phyloP scores from a whole-genome alignment of 2,113 vertebrate species.

The Gasterosteus nipponicus region DNA sequence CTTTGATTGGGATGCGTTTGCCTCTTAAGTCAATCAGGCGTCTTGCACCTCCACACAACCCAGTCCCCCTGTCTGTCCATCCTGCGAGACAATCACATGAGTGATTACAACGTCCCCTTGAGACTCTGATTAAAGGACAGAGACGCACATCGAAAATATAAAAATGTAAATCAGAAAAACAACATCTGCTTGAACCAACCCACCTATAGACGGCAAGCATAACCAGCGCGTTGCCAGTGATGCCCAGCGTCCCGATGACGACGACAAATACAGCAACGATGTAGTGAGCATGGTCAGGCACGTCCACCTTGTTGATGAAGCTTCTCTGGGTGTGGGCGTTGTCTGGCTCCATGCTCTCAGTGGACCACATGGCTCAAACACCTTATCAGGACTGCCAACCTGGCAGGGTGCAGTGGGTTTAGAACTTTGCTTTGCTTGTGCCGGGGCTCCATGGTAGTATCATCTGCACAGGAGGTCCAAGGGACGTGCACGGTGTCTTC shows the following conservation, averaged over 20 bases:
- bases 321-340: constrained; percentile 67
- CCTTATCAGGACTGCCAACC: constrained; percentile 36
- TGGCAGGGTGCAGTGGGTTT: constrained; percentile 6
- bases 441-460: constrained; percentile 31
- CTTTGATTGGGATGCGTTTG: not conserved
- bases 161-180: not conserved
- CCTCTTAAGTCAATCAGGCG: not conserved
- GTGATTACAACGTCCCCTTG: not conserved
- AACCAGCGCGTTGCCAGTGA: constrained; percentile 90
- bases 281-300: constrained; percentile 90
- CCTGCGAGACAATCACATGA: not conserved
- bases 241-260: constrained; percentile 87
- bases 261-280: constrained; percentile 86
- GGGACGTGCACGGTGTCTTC: not conserved
- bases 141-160: not conserved
- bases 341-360: constrained; percentile 79
- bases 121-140: constrained; percentile 1
- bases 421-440: constrained; percentile 3
- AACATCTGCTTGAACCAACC: constrained; percentile 14
- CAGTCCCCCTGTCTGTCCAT: not conserved
- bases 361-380: constrained; percentile 64
- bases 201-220: constrained; percentile 96
- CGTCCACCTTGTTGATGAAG: constrained; percentile 82
- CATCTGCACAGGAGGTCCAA: constrained; percentile 2
- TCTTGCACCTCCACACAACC: not conserved